A percentile compares a stretch with the other conserved stretches of the same genome.
Evolutionary conservation across 2,888 invertebrate species (phyloP).

Genomic region (Autographa pulchrina): DNA sequence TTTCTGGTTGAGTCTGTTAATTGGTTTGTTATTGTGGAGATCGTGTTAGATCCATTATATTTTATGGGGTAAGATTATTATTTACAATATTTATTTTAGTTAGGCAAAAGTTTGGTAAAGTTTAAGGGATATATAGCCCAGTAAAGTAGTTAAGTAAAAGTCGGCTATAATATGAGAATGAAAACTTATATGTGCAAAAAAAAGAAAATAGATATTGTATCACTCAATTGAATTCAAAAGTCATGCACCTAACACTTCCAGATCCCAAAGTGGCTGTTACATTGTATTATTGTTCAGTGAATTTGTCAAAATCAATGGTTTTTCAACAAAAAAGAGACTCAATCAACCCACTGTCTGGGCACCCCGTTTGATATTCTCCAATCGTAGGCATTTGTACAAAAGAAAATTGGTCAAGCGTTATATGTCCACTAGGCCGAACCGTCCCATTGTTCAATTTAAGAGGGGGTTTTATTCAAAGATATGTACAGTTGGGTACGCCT

Average conservation of each 20-base stretch:
- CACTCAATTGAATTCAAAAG: slow-evolving; percentile 36
- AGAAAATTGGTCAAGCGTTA: slow-evolving; percentile 88
- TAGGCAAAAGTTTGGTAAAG: too few relatives aligned
- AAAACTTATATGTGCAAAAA: slow-evolving; percentile 23
- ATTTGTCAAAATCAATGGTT: slow-evolving; percentile 82
- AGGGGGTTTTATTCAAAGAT: slow-evolving; percentile 82
- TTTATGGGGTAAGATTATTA: background rate
- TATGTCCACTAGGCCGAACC: slow-evolving; percentile 84
- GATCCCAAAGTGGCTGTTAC: slow-evolving; percentile 45
- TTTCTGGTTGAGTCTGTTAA: slow-evolving; percentile 15
- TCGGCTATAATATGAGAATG: too few relatives aligned
- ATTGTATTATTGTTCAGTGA: slow-evolving; percentile 73
- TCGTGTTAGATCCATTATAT: background rate
- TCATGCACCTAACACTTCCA: slow-evolving; percentile 41
- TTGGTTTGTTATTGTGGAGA: background rate
- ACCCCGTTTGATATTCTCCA: slow-evolving; percentile 83
- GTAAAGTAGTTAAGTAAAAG: too few relatives aligned
- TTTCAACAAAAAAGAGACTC: slow-evolving; percentile 78
- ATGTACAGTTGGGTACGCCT: slow-evolving; percentile 77
- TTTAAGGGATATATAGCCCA: too few relatives aligned
- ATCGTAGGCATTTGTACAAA: slow-evolving; percentile 85
- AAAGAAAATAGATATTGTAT: slow-evolving; percentile 20
- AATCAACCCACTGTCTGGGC: slow-evolving; percentile 78
- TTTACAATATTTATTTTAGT: too few relatives aligned
- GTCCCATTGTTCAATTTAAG: slow-evolving; percentile 84